A percentile compares a stretch with the other conserved stretches of the same genome.
Conservation (phyloP, 2,113 vertebrate species). For the Hepsetus odoe region DNA sequence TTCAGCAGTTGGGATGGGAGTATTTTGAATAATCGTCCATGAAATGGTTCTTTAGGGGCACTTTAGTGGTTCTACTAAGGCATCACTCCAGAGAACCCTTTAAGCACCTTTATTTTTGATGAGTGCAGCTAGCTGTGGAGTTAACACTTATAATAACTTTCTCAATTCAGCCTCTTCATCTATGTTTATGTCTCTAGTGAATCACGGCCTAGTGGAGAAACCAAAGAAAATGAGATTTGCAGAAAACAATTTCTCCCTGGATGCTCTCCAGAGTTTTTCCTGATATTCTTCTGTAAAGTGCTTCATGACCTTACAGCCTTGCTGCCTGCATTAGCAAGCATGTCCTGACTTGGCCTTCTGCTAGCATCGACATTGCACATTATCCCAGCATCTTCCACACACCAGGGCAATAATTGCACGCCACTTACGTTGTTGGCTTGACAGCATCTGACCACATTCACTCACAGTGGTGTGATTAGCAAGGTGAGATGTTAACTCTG, state of each 20-base stretch:
- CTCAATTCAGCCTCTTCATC: background rate
- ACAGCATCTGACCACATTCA: slow-evolving; percentile 53
- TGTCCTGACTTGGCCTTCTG: slow-evolving; percentile 36
- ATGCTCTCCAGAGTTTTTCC: background rate
- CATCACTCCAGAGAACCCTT: no score
- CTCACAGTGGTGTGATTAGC: slow-evolving; percentile 48
- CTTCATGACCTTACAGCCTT: slow-evolving; percentile 19
- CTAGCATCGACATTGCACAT: slow-evolving; percentile 30
- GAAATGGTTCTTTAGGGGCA: no score
- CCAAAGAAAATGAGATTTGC: background rate
- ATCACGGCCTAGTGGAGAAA: background rate
- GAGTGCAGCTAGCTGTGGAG: background rate
- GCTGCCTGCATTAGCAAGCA: slow-evolving; percentile 6
- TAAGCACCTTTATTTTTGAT: no score
- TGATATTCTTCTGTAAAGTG: background rate
- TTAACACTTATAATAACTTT: background rate
- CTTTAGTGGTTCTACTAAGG: no score
- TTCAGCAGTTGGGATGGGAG: no score
- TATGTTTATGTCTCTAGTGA: background rate
- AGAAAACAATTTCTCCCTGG: background rate
- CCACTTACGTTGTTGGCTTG: slow-evolving; percentile 52
- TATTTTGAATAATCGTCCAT: no score
- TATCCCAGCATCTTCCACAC: slow-evolving; percentile 41
- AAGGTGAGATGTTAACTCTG: slow-evolving; percentile 57
- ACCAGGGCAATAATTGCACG: slow-evolving; percentile 43